Percentiles rank a stretch among this genome's conserved stretches.
phyloP scores from a whole-genome alignment of 2,888 invertebrate species.

The Saturnia pavonia region DNA sequence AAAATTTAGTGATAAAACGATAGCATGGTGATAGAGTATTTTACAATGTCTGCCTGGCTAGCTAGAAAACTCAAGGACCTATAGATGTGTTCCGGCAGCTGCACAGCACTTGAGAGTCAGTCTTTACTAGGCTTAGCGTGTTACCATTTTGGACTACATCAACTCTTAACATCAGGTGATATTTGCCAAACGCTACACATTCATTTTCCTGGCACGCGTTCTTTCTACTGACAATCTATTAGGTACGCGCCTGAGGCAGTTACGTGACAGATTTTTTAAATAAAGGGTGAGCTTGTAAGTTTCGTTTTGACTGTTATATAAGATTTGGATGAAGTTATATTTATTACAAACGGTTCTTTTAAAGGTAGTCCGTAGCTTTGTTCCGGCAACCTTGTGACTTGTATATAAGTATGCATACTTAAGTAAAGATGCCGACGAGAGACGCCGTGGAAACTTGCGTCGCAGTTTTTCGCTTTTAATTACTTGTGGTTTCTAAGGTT shows the following conservation, averaged over 20 bases:
- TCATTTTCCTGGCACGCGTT: background rate
- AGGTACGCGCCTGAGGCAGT: background rate
- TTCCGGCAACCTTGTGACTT: background rate
- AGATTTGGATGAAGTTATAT: background rate
- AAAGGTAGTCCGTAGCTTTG: background rate
- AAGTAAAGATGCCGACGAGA: background rate
- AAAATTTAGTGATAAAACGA: no score
- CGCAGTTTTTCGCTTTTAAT: constrained; percentile 12
- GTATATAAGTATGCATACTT: background rate
- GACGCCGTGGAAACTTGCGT: background rate
- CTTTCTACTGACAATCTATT: background rate
- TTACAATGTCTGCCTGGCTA: no score
- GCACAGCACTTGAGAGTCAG: no score
- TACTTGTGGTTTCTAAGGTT: constrained; percentile 10
- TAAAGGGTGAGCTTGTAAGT: background rate
- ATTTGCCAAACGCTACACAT: background rate
- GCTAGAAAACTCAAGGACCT: no score
- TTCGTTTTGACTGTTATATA: background rate
- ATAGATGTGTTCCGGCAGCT: no score
- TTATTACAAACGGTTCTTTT: background rate
- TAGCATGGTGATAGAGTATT: no score
- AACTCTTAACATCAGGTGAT: no score
- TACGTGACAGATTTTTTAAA: background rate
- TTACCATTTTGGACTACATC: no score
- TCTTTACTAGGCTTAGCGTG: no score